Base-by-base conservation (phyloP, 2,888 invertebrate genomes). In the Malacosoma neustria region DNA sequence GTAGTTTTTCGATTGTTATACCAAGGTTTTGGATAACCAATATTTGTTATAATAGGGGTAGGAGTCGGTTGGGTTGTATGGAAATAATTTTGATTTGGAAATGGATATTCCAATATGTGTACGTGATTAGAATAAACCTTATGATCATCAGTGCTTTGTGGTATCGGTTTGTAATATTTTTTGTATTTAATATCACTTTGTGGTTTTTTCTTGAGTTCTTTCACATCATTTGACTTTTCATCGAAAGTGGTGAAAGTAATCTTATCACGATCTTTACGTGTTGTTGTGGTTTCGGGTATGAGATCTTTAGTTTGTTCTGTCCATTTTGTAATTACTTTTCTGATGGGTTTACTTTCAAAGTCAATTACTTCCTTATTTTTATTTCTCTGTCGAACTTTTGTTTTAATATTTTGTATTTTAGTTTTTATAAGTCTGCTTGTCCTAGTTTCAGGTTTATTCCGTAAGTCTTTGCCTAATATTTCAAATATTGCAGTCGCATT, bases 261-360 rank as follows among this genome's bases (percentile, higher is more conserved):
- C 36, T 51, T 46, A 46, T 57, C 49, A 12, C 43, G 47, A 47
- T 64, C 66, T 22, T 49, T 47, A 0, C 64, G 60, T 6, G 15
- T 7, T 22, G 54, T 47, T 29, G 57, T 57, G 14, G 58, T 57
- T 48, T 87, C 86, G 32, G 70, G 70, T 37, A 75, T 68, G 44
- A 82, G 75, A 42, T 86, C 68, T 43, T 80, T 82, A 1, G 82
- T 75, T 47, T 72, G 71, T 45, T 87, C 87, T 0, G 75, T 79
- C 88, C 87, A 88, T 66, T 87, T 87, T 1, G 87, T 88, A 1
- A 87, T 47, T 3, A 88, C 72, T 62, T 82, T 86, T 63, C 60
- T 71, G 13, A 82, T 85, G 5, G 58, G 22, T 6, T 7, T 22
- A 9, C 22, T 22, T 22, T 22, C 22, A 22, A 22, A 22, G 3